These are phyloP conservation scores for Meganola albula DNA, from an alignment of 2,888 invertebrate genomes.

Conservation along the genomic window DNA sequence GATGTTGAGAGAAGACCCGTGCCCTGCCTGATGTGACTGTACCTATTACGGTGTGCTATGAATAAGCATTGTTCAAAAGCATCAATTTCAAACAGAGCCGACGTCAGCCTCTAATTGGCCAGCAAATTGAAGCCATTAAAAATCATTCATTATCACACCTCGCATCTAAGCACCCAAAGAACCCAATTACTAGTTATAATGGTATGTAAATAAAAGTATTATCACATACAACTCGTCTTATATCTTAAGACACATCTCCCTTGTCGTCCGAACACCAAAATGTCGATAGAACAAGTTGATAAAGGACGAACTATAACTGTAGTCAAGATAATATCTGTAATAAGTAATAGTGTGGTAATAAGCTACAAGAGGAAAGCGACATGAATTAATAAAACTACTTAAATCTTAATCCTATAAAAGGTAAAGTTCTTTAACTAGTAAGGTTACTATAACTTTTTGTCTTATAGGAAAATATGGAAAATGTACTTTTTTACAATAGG, in stretches of 20 bases:
- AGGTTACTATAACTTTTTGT: too few relatives aligned
- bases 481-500: too few relatives aligned
- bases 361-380: constrained; percentile 20
- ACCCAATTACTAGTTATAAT: constrained; percentile 46
- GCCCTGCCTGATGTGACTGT: too few relatives aligned
- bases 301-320: constrained; percentile 52
- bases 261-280: constrained; percentile 34
- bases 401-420: too few relatives aligned
- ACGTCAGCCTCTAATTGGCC: too few relatives aligned
- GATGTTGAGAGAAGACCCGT: too few relatives aligned
- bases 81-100: too few relatives aligned
- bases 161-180: constrained; percentile 21
- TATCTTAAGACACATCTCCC: constrained; percentile 24
- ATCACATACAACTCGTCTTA: constrained; percentile 24
- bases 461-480: too few relatives aligned
- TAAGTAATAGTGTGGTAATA: constrained; percentile 26
- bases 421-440: too few relatives aligned
- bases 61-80: too few relatives aligned
- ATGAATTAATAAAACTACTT: too few relatives aligned
- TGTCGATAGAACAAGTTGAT: constrained; percentile 40
- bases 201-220: constrained; percentile 45
- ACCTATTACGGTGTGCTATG: too few relatives aligned
- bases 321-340: constrained; percentile 47
- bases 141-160: constrained; percentile 18
- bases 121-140: constrained; percentile 12